Conservation (phyloP, 2,888 invertebrate genomes). For the Volucella inanis region DNA sequence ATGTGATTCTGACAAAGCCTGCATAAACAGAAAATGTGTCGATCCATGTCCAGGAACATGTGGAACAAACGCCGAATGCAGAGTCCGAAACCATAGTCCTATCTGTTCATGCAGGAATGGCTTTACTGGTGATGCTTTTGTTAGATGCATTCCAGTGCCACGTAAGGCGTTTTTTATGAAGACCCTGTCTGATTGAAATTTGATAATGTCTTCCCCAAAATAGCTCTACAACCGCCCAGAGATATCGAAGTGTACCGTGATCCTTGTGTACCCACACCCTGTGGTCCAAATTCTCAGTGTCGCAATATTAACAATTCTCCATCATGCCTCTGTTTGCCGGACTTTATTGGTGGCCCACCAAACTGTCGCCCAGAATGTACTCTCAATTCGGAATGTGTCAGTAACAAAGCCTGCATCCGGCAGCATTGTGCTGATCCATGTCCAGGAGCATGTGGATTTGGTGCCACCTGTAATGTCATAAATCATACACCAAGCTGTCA, state of each 20-base stretch:
- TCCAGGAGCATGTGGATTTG: constrained; percentile 89
- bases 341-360: constrained; percentile 89
- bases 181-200: not conserved
- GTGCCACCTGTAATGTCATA: constrained; percentile 86
- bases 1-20: constrained; percentile 87
- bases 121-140: constrained; percentile 90
- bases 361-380: constrained; percentile 88
- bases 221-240: constrained; percentile 77
- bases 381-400: constrained; percentile 90
- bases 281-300: constrained; percentile 88
- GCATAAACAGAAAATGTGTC: constrained; percentile 88
- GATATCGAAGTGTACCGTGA: constrained; percentile 80
- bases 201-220: not conserved
- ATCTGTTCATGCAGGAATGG: constrained; percentile 88
- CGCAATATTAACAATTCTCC: constrained; percentile 85
- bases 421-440: constrained; percentile 92
- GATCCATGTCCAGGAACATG: constrained; percentile 91
- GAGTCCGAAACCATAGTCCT: constrained; percentile 90
- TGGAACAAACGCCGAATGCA: constrained; percentile 88
- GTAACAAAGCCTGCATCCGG: constrained; percentile 89
- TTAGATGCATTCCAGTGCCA: constrained; percentile 86
- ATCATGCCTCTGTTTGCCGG: constrained; percentile 86
- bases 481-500: constrained; percentile 90
- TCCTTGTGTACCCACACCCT: constrained; percentile 87
- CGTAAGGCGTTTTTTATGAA: constrained; percentile 78